phyloP scores from a whole-genome alignment of 2,113 vertebrate genomes.

The Nanorana parkeri region DNA sequence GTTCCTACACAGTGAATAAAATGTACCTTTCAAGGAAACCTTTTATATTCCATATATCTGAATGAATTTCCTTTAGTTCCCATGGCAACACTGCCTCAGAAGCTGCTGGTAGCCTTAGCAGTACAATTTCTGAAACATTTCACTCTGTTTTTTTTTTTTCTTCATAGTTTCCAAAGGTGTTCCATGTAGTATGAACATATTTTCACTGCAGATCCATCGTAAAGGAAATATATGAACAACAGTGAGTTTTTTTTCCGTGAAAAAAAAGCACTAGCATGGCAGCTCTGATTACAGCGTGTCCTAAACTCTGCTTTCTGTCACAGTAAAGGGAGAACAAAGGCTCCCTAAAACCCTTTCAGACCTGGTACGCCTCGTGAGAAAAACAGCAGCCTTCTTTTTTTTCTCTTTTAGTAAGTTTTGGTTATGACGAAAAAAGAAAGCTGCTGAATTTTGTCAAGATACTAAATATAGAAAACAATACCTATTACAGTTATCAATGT shows the following conservation, averaged over 20 bases:
- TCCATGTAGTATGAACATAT: neutral
- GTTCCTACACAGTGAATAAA: neutral
- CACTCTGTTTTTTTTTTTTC: neutral
- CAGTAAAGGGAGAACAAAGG: slow-evolving; percentile 33
- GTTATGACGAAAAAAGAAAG: neutral
- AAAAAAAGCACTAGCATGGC: slow-evolving; percentile 16
- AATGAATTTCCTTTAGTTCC: slow-evolving; percentile 3
- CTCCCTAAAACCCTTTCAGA: neutral
- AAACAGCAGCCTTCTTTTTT: slow-evolving; percentile 5
- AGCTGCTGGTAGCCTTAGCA: neutral
- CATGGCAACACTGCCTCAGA: slow-evolving; percentile 18
- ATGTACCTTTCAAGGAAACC: neutral
- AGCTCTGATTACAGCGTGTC: slow-evolving; percentile 17
- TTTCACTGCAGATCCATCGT: slow-evolving; percentile 5
- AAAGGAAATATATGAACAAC: slow-evolving; percentile 20
- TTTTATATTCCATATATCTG: neutral
- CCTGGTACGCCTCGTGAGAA: neutral
- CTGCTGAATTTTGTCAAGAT: neutral
- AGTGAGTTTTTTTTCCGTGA: neutral
- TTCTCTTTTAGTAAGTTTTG: neutral
- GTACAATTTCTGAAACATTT: neutral
- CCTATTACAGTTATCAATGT: neutral
- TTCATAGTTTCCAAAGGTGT: neutral
- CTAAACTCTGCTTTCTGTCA: slow-evolving; percentile 18
- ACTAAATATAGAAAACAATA: neutral